Base-by-base conservation (phyloP, 2,113 vertebrate genomes). In the Scatophagus argus region DNA sequence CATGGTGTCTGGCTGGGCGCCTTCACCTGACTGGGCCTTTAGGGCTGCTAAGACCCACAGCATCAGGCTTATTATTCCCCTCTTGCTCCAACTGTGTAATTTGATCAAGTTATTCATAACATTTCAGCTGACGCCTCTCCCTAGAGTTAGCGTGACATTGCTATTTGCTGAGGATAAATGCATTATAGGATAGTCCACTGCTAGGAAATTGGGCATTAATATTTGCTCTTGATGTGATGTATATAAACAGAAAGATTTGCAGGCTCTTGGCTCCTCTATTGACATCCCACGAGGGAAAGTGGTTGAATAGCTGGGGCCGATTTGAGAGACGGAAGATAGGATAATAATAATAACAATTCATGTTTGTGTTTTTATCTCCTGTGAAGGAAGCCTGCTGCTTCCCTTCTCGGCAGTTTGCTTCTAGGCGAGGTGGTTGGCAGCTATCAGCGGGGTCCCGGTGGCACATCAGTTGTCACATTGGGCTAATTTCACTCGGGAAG, bases 91-190 rank as follows among this genome's bases (percentile, higher is more conserved):
- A 84, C 86, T 88, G 87, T 90, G 93, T 93, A 90, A 94, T 93
- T 92, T 91, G 88, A 93, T 94, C 82, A 89, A 88, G 90, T 93
- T 93, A 93, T 93, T 94, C 90, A 93, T 93, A 91, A 87, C 87
- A 88, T 93, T 91, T 91, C 81, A 85, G 82, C 91, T 85, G 89
- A 93, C 65, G 87, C 82, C 87, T 88, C 82, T 89, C 87, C 89
- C 86, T 73, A 79, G 88, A 89, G 89, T 91, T 87, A 89, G 86
- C 86, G 82, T 93, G 93, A 91, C 93, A 93, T 94, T 93, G 92
- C 90, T 92, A 91, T 94, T 94, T 93, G 90, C 88, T 81, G 86
- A 93, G 91, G 87, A 93, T 90, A 94, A 94, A 93, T 91, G 90
- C 88, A 92, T 92, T 93, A 93, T 89, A 55, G 84, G 89, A 90